phyloP scores from a whole-genome alignment of 2,797 vertebrate genomes.

The Ctenochaetus hawaiiensis region DNA sequence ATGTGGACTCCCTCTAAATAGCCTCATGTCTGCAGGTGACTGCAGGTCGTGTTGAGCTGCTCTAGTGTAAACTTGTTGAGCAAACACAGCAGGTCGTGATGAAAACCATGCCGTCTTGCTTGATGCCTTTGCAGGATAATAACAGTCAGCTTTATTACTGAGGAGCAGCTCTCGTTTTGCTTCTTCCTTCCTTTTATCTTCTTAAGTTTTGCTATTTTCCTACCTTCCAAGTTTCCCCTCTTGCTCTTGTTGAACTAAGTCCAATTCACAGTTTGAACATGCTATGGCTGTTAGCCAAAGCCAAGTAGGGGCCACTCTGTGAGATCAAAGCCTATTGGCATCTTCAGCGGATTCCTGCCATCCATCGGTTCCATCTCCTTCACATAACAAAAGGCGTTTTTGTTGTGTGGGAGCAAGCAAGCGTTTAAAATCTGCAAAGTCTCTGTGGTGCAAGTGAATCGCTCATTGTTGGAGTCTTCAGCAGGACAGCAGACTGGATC shows the following conservation, averaged over 20 bases:
- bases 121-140: slow-evolving; percentile 28
- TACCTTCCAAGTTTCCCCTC: not conserved
- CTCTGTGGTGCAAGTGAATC: slow-evolving; percentile 38
- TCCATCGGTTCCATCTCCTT: slow-evolving; percentile 64
- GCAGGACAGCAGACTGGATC: slow-evolving; percentile 27
- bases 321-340: slow-evolving; percentile 66
- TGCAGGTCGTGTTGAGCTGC: slow-evolving; percentile 15
- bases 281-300: slow-evolving; percentile 43
- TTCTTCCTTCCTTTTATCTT: not conserved
- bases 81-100: slow-evolving; percentile 70
- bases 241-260: not conserved
- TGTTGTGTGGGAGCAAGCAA: slow-evolving; percentile 58
- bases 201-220: slow-evolving; percentile 3
- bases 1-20: slow-evolving; percentile 41
- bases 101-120: slow-evolving; percentile 60
- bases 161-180: slow-evolving; percentile 26
- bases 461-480: slow-evolving; percentile 52
- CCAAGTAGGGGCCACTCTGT: slow-evolving; percentile 23
- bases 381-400: slow-evolving; percentile 67
- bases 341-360: slow-evolving; percentile 68
- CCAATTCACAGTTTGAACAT: slow-evolving; percentile 33
- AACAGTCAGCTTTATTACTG: slow-evolving; percentile 35
- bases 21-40: slow-evolving; percentile 38
- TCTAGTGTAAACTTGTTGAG: slow-evolving; percentile 67
- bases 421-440: slow-evolving; percentile 52